These are phyloP conservation scores for Oreochromis mossambicus DNA, from an alignment of 2,797 vertebrate genomes.

Conservation along the genomic window DNA sequence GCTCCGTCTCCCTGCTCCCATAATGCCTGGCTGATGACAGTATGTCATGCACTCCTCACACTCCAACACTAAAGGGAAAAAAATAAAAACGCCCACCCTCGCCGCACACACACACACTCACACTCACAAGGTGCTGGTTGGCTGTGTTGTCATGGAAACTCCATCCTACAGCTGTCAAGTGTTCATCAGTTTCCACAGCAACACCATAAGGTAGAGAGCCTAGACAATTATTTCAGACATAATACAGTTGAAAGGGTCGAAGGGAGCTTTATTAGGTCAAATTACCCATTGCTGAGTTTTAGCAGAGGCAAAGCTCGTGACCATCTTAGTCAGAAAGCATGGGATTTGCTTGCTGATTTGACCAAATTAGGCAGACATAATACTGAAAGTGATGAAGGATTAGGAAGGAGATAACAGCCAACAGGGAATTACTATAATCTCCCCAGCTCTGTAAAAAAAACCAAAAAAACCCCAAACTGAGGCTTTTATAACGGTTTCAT, in stretches of 20 bases:
- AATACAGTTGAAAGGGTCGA: conserved; percentile 61
- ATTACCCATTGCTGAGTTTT: conserved; percentile 46
- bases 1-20: conserved; percentile 43
- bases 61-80: neutral
- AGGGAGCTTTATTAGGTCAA: conserved; percentile 63
- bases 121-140: conserved; percentile 28
- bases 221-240: conserved; percentile 71
- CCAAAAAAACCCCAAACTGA: neutral
- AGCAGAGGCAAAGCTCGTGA: conserved; percentile 16
- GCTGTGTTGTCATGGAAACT: conserved; percentile 72
- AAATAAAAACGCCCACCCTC: neutral
- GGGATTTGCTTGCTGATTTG: conserved; percentile 33
- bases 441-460: neutral
- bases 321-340: conserved; percentile 6
- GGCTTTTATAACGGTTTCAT: neutral
- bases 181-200: conserved; percentile 80
- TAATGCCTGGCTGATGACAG: conserved; percentile 51
- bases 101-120: neutral
- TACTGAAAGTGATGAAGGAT: conserved; percentile 11
- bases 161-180: conserved; percentile 73
- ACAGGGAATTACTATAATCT: conserved; percentile 35
- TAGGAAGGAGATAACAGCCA: conserved; percentile 2
- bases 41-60: conserved; percentile 35
- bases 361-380: conserved; percentile 49
- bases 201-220: conserved; percentile 66